A percentile compares a stretch with the other conserved stretches of the same genome.
Evolutionary conservation across 2,888 invertebrate genomes (phyloP).

Genomic region (Junonia oenone): DNA sequence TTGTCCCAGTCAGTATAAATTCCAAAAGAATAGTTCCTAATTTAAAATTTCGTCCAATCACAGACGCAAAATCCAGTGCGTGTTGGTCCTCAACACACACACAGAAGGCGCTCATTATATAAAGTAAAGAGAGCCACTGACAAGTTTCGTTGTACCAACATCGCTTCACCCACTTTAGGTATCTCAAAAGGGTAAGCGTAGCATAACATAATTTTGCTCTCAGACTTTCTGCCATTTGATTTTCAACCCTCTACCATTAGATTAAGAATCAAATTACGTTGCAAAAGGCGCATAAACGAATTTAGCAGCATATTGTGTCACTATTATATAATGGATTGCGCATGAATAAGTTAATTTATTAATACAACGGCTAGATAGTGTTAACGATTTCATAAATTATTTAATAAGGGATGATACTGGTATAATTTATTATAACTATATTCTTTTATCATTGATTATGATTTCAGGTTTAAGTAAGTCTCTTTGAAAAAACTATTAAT

Average conservation of each 20-base stretch:
- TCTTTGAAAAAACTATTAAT: no score
- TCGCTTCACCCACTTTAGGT: conserved; percentile 27
- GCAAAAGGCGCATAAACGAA: conserved; percentile 11
- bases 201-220: conserved; percentile 20
- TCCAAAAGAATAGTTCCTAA: no score
- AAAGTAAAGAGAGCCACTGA: conserved; percentile 23
- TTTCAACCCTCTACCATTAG: neutral
- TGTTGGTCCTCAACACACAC: conserved; percentile 2
- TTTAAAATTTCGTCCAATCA: neutral
- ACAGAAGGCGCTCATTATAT: conserved; percentile 27
- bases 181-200: conserved; percentile 25
- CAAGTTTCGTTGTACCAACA: conserved; percentile 24
- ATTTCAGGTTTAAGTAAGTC: neutral
- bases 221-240: neutral
- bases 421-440: neutral
- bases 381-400: conserved; percentile 2
- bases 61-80: neutral
- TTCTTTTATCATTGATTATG: neutral
- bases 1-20: no score
- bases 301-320: conserved; percentile 14
- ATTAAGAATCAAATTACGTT: conserved; percentile 1
- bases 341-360: conserved; percentile 14
- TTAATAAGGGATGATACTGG: neutral
- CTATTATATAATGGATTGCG: conserved; percentile 14
- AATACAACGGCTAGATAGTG: neutral